phyloP scores from a whole-genome alignment of 2,888 invertebrate genomes.

The Uloborus plumipes region DNA sequence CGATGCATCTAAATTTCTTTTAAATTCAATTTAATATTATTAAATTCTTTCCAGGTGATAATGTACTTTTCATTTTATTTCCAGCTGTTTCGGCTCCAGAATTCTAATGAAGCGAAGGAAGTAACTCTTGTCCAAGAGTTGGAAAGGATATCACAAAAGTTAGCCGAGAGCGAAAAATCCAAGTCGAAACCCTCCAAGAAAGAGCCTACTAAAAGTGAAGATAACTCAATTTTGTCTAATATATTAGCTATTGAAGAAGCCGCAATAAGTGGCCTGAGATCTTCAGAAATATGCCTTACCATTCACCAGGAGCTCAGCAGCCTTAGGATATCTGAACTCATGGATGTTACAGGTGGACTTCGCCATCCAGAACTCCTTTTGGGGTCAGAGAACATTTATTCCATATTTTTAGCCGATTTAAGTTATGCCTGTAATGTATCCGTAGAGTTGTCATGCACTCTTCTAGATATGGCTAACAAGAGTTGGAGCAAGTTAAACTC shows the following conservation, averaged over 20 bases:
- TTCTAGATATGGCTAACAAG: slow-evolving; percentile 46
- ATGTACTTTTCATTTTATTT: neutral
- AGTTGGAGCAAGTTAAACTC: slow-evolving; percentile 27
- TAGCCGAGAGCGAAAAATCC: slow-evolving; percentile 28
- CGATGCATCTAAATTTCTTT: neutral
- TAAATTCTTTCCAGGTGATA: neutral
- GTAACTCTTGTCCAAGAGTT: slow-evolving; percentile 40
- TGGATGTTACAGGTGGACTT: slow-evolving; percentile 35
- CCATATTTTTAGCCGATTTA: slow-evolving; percentile 53
- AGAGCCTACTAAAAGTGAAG: neutral
- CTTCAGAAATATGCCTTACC: slow-evolving; percentile 31
- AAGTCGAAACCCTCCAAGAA: slow-evolving; percentile 22
- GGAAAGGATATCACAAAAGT: slow-evolving; percentile 25
- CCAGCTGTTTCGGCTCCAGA: slow-evolving; percentile 48
- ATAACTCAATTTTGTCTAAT: slow-evolving; percentile 19
- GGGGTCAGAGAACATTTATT: slow-evolving; percentile 45
- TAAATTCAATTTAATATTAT: neutral
- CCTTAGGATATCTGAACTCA: slow-evolving; percentile 35
- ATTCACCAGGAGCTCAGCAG: slow-evolving; percentile 37
- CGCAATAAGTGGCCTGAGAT: slow-evolving; percentile 33
- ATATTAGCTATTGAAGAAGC: slow-evolving; percentile 43
- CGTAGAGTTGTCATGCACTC: slow-evolving; percentile 32
- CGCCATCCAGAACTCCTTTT: slow-evolving; percentile 36
- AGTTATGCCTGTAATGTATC: slow-evolving; percentile 32
- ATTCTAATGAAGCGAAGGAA: slow-evolving; percentile 52